Evolutionary conservation across 1,140 invertebrate genomes (phyloP), one percentile per base, ranked within the genome.

Genomic region (Drosophila virilis): DNA sequence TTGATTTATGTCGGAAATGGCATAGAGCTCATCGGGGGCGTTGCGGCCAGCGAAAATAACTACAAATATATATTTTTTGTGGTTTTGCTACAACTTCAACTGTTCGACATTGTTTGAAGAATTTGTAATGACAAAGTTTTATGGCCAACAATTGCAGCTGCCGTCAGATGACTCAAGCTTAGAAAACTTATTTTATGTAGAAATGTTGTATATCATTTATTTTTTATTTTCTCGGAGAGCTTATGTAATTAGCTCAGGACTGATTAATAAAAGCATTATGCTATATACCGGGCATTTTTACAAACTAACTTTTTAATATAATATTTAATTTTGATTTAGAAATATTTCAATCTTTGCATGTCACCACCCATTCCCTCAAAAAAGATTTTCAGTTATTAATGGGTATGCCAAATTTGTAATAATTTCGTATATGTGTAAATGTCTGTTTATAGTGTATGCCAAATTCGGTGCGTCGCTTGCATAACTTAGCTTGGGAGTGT

Each of bases 1-100:
- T 68, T 67, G 70, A 67, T 73, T 67, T 28, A 59, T 73, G 70
- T 68, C 71, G 75, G 71, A 77, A 74, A 69, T 64, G 74, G 62
- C 40, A 51, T 38, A 70, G 51, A 70, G 67, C 59, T 55, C 8
- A 13, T 28, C 32, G 28, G 37, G 28, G 54, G 40, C 40, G 52
- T 60, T 43, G 46, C 50, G 57, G 51, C 60, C 50, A 46, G 43
- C 60, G 45, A 57, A 43, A 55, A 57, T 58, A 67, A 58, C 65
- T 28, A 22, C 10, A 32, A 6, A 43, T 13, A 43, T 6, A n/a
- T 43, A n/a, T 38, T 38, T 67, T 68, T 64, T 77, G 75, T 15
- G 75, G 75, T 77, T 77, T 69, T 52, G 37, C 42, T 43, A 54
- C 37, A 7, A n/a, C 40, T 48, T 32, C 40, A 12, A 43, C 37